Percentiles rank a stretch among this genome's conserved stretches.
These are phyloP conservation scores for Aplocera efformata DNA, from an alignment of 2,888 invertebrate species.

Conservation along the genomic window DNA sequence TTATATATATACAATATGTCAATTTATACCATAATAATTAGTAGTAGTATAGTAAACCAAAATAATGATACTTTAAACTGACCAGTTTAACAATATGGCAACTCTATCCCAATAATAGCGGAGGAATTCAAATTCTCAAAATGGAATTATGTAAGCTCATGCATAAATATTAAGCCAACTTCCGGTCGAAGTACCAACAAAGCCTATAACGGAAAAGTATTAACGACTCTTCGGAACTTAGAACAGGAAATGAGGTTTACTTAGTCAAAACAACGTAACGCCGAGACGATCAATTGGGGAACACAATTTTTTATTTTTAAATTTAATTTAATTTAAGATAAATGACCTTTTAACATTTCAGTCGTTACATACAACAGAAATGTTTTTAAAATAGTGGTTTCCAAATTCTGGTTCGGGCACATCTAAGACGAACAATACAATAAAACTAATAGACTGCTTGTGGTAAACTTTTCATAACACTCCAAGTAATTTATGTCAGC, in stretches of 20 bases:
- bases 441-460: background rate
- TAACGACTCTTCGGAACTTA: conserved; percentile 39
- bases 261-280: conserved; percentile 37
- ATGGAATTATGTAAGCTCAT: conserved; percentile 25
- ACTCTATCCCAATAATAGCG: too few relatives aligned
- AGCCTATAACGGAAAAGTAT: conserved; percentile 26
- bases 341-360: too few relatives aligned
- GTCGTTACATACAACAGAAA: too few relatives aligned
- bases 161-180: conserved; percentile 26
- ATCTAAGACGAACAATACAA: too few relatives aligned
- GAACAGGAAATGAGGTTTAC: conserved; percentile 39
- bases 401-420: too few relatives aligned
- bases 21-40: too few relatives aligned
- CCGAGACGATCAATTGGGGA: conserved; percentile 37
- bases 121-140: conserved; percentile 16
- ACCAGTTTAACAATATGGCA: too few relatives aligned
- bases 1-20: too few relatives aligned
- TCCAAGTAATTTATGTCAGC: conserved; percentile 15
- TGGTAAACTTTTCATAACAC: background rate
- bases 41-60: too few relatives aligned
- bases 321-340: too few relatives aligned
- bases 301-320: conserved; percentile 11
- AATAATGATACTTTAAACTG: too few relatives aligned
- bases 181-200: conserved; percentile 23
- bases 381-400: too few relatives aligned